phyloP scores from a whole-genome alignment of 2,888 invertebrate genomes.

The Unio delphinus region DNA sequence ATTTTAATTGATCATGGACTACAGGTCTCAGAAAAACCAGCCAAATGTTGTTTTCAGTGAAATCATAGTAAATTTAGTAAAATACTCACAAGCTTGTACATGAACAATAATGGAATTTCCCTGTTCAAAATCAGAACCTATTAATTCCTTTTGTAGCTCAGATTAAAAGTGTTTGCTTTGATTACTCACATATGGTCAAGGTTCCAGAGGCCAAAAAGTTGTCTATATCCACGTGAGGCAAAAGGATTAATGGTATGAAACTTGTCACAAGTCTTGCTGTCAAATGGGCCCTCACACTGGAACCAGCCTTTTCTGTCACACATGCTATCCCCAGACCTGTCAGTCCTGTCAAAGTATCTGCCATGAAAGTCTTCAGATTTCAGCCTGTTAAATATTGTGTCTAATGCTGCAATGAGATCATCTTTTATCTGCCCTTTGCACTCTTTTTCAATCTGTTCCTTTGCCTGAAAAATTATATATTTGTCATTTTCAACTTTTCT shows the following conservation, averaged over 20 bases:
- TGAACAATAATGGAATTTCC: no score
- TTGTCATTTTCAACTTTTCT: no score
- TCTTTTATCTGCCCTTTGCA: constrained; percentile 36
- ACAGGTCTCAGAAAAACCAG: no score
- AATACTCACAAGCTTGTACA: no score
- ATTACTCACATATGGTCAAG: constrained; percentile 61
- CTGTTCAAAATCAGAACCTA: no score
- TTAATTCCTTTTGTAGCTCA: no score
- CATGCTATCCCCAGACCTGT: constrained; percentile 37
- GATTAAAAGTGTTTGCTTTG: neutral
- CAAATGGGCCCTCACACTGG: constrained; percentile 65
- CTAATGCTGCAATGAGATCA: constrained; percentile 38
- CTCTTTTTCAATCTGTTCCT: constrained; percentile 61
- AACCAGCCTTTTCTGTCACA: constrained; percentile 69
- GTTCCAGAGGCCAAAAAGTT: constrained; percentile 63
- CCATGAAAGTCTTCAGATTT: constrained; percentile 56
- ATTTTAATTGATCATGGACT: no score
- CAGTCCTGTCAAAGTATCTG: constrained; percentile 54
- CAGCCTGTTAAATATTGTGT: constrained; percentile 39
- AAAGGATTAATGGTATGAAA: constrained; percentile 61
- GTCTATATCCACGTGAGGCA: constrained; percentile 54
- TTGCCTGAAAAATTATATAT: constrained; percentile 42
- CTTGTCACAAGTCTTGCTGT: constrained; percentile 53
- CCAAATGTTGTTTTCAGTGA: no score
- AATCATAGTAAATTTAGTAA: no score